Percentiles rank a stretch among this genome's conserved stretches.
Evolutionary conservation across 2,888 invertebrate species (phyloP).

Genomic region (Microctonus brassicae): DNA sequence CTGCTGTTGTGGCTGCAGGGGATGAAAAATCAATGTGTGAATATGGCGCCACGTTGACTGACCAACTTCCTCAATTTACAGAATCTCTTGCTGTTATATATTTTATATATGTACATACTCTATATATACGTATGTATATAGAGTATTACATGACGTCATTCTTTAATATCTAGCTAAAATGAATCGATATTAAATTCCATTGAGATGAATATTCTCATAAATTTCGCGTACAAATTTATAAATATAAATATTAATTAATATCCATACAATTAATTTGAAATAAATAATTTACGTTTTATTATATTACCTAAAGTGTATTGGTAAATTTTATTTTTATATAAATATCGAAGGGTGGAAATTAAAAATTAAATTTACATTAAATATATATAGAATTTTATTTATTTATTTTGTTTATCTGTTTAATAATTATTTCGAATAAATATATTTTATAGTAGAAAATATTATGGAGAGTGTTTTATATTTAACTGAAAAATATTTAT

Average conservation of each 20-base stretch:
- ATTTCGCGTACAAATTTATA: too few relatives aligned
- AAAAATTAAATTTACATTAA: too few relatives aligned
- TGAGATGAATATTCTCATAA: neutral
- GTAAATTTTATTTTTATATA: too few relatives aligned
- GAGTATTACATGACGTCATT: neutral
- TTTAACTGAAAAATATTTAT: neutral
- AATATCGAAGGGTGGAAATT: too few relatives aligned
- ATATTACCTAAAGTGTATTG: neutral
- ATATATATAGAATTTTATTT: too few relatives aligned
- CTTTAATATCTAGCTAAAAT: neutral
- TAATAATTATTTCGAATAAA: too few relatives aligned
- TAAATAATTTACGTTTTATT: too few relatives aligned
- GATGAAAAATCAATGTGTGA: neutral
- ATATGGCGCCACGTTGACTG: conserved; percentile 2
- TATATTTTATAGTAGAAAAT: too few relatives aligned
- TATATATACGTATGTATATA: neutral
- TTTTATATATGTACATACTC: neutral
- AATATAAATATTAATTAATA: too few relatives aligned
- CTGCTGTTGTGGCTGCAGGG: neutral
- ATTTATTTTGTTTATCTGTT: too few relatives aligned
- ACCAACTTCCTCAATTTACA: neutral
- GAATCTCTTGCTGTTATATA: neutral
- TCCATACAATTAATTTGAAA: too few relatives aligned
- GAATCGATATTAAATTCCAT: neutral
- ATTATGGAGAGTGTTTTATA: too few relatives aligned